Conservation (phyloP, 2,888 invertebrate species). For the Morpho achilles region DNA sequence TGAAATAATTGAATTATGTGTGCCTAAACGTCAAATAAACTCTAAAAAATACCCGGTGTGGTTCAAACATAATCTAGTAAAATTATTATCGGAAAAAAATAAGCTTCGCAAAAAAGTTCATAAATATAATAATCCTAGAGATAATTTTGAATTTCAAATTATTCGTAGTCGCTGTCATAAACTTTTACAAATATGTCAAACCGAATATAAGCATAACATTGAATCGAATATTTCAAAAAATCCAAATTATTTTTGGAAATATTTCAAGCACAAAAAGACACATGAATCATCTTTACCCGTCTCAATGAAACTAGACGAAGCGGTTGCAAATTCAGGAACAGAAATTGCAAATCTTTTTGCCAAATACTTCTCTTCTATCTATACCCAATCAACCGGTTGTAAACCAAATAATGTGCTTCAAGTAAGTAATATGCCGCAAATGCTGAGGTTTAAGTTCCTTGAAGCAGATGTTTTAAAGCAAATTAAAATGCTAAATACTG, state of each 20-base stretch:
- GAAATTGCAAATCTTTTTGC: not conserved
- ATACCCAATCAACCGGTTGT: not conserved
- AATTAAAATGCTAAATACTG: too few species aligned
- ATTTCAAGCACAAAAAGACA: not conserved
- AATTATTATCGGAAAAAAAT: conserved; percentile 1
- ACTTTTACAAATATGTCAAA: not conserved
- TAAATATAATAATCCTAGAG: conserved; percentile 1
- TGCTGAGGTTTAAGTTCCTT: too few species aligned
- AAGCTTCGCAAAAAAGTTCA: not conserved
- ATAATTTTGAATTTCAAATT: not conserved
- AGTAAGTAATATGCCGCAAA: too few species aligned
- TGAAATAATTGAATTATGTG: conserved; percentile 8
- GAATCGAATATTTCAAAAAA: not conserved
- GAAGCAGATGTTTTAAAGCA: too few species aligned
- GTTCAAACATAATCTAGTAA: conserved; percentile 5
- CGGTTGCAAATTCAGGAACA: not conserved
- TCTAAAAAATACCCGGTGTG: conserved; percentile 12
- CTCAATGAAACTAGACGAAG: not conserved
- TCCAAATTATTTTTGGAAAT: conserved; percentile 1
- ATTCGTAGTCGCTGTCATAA: conserved; percentile 1
- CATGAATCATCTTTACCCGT: not conserved
- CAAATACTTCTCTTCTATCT: not conserved
- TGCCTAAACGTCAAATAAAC: conserved; percentile 8
- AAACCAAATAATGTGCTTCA: too few species aligned
- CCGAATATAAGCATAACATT: not conserved